Conservation (phyloP, 1,140 invertebrate species). For the Tetragnatha versicolor region DNA sequence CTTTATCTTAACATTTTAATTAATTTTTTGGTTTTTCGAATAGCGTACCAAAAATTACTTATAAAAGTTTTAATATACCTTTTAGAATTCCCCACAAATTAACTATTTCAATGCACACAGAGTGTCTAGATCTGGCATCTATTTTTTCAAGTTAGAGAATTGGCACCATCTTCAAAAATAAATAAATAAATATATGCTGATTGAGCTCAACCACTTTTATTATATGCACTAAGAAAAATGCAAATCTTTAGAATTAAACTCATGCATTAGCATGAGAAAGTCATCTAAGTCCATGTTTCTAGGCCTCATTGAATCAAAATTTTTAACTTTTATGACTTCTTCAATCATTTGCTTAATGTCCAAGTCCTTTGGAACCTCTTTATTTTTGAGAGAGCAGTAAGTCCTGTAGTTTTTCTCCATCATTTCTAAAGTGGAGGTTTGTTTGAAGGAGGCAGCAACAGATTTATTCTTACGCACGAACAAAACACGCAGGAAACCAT, state of each 20-base stretch:
- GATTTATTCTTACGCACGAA: slow-evolving; percentile 97
- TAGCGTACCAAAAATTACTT: too few relatives aligned
- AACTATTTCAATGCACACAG: too few relatives aligned
- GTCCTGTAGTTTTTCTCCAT: slow-evolving; percentile 92
- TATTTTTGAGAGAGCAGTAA: slow-evolving; percentile 86
- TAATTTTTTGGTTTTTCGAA: too few relatives aligned
- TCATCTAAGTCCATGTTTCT: slow-evolving; percentile 96
- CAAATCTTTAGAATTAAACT: slow-evolving; percentile 87
- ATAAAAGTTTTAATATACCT: too few relatives aligned
- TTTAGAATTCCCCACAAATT: too few relatives aligned
- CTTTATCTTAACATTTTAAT: too few relatives aligned
- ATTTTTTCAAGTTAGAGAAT: too few relatives aligned
- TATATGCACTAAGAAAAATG: slow-evolving; percentile 72
- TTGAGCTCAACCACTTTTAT: too few relatives aligned
- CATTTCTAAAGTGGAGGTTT: slow-evolving; percentile 79
- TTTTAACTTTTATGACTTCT: slow-evolving; percentile 72
- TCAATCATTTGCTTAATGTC: slow-evolving; percentile 86
- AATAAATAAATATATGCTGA: too few relatives aligned
- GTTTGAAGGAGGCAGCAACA: slow-evolving; percentile 83
- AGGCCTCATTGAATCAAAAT: slow-evolving; percentile 81
- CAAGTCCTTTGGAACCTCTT: slow-evolving; percentile 80
- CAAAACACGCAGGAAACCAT: slow-evolving; percentile 91
- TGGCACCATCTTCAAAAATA: too few relatives aligned
- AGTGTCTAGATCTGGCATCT: too few relatives aligned
- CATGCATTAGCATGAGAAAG: slow-evolving; percentile 85